Evolutionary conservation across 2,797 vertebrate species (phyloP).

Genomic region (Acipenser ruthenus): DNA sequence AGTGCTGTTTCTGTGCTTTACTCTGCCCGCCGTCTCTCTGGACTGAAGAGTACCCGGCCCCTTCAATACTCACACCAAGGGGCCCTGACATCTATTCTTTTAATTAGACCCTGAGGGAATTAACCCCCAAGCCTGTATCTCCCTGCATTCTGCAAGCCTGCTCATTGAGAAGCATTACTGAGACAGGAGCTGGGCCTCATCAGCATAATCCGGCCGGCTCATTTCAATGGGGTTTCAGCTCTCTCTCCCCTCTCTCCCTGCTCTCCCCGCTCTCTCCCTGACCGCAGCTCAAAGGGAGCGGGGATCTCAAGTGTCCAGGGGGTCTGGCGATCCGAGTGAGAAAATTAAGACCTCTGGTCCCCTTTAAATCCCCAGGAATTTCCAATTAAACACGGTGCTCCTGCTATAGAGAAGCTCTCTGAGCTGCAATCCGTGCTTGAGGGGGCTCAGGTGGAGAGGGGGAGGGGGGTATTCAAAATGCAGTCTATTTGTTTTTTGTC

Average conservation of each 20-base stretch:
- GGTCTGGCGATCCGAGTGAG: conserved; percentile 58
- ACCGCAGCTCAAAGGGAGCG: conserved; percentile 49
- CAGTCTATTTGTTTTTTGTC: too few relatives aligned
- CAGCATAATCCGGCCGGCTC: conserved; percentile 56
- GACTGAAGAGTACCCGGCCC: not conserved
- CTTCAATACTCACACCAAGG: conserved; percentile 23
- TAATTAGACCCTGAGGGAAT: conserved; percentile 43
- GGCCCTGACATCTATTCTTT: conserved; percentile 36
- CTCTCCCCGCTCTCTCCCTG: conserved; percentile 41
- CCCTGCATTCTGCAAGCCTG: conserved; percentile 23
- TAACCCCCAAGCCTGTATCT: conserved; percentile 27
- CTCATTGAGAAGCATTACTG: conserved; percentile 23
- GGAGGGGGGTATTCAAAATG: too few relatives aligned
- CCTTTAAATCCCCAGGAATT: conserved; percentile 72
- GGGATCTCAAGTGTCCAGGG: conserved; percentile 43
- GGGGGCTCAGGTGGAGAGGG: conserved; percentile 26
- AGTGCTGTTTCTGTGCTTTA: not conserved
- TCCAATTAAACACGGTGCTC: conserved; percentile 62
- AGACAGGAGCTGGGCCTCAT: conserved; percentile 39
- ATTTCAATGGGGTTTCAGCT: conserved; percentile 16
- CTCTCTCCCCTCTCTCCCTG: conserved; percentile 38
- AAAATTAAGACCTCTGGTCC: conserved; percentile 74
- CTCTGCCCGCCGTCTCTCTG: conserved; percentile 26
- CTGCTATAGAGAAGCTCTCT: conserved; percentile 43
- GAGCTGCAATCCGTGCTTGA: conserved; percentile 34